phyloP scores from a whole-genome alignment of 1,140 invertebrate genomes.

The Lepidurus packardi region DNA sequence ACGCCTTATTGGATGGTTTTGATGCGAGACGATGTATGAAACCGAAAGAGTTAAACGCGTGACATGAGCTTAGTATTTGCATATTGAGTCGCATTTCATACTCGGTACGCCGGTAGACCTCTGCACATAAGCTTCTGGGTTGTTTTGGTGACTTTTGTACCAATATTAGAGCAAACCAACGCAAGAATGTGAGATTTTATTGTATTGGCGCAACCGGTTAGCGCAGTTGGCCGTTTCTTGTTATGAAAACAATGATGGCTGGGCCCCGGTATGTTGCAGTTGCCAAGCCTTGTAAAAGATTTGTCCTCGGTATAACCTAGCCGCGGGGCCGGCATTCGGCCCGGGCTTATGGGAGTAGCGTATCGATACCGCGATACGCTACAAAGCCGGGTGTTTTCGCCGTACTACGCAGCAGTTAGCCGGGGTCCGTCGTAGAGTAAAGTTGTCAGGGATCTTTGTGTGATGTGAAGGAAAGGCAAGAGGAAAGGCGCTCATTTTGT shows the following conservation, averaged over 20 bases:
- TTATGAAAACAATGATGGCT: background rate
- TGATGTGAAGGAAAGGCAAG: slow-evolving; percentile 7
- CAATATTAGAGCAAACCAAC: no score
- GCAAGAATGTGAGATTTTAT: background rate
- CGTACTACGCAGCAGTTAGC: background rate
- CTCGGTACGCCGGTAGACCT: no score
- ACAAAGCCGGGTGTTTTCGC: background rate
- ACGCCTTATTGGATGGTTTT: no score
- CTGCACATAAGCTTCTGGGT: no score
- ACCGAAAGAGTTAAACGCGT: no score
- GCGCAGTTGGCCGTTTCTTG: background rate
- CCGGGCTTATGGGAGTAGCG: background rate
- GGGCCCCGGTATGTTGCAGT: background rate
- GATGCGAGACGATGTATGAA: no score
- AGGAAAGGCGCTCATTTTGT: background rate
- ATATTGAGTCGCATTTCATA: no score
- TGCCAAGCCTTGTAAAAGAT: slow-evolving; percentile 1
- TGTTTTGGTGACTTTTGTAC: no score
- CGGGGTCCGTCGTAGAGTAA: background rate
- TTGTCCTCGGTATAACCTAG: slow-evolving; percentile 17
- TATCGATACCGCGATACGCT: background rate
- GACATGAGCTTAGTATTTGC: no score
- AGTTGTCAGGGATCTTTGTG: background rate
- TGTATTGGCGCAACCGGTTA: background rate
- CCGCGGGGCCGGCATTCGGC: background rate